Evolutionary conservation across 1,140 invertebrate species (phyloP).

Genomic region (Elysia chlorotica): DNA sequence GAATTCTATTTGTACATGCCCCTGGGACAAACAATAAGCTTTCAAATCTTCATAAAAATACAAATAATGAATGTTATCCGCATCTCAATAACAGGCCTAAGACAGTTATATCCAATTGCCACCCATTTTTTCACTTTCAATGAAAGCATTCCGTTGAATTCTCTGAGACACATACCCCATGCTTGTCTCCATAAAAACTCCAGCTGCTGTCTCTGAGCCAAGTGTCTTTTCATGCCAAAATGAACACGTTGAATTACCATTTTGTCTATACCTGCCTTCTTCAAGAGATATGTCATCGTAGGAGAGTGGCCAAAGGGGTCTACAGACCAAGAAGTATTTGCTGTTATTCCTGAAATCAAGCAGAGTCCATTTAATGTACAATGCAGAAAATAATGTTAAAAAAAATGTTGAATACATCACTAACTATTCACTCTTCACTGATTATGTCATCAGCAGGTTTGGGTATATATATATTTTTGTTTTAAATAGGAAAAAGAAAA

Average conservation of each 20-base stretch:
- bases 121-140: no score
- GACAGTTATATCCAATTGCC: no score
- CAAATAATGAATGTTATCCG: no score
- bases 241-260: slow-evolving; percentile 92
- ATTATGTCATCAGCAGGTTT: no score
- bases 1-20: no score
- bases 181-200: slow-evolving; percentile 94
- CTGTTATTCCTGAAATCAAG: slow-evolving; percentile 59
- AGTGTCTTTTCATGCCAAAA: slow-evolving; percentile 90
- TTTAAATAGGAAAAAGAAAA: no score
- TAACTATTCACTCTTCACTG: background rate
- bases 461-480: no score
- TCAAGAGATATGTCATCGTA: slow-evolving; percentile 85
- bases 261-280: slow-evolving; percentile 80
- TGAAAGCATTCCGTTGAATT: no score
- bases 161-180: slow-evolving; percentile 89
- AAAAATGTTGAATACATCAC: background rate
- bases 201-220: slow-evolving; percentile 78
- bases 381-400: background rate
- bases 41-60: no score
- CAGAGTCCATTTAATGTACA: no score
- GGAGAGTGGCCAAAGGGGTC: slow-evolving; percentile 91
- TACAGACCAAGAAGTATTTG: slow-evolving; percentile 87
- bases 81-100: no score
- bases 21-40: no score